Evolutionary conservation across 2,113 vertebrate genomes (phyloP).

Genomic region (Macaca nemestrina): DNA sequence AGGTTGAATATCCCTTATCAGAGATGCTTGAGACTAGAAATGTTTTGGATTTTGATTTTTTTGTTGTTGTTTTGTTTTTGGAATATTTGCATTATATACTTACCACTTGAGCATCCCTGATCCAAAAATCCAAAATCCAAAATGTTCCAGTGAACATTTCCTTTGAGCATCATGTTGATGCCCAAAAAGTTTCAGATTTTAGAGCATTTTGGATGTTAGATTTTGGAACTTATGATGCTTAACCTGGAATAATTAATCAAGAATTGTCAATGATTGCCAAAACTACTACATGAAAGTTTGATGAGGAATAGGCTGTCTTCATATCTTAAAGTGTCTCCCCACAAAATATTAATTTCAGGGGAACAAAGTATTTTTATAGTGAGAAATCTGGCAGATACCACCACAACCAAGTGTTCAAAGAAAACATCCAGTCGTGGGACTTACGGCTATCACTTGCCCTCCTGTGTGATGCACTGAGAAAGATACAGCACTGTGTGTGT

Average conservation of each 20-base stretch:
- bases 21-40: neutral
- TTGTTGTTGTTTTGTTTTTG: neutral
- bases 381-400: neutral
- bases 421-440: neutral
- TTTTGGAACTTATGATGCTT: neutral
- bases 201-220: neutral
- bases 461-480: neutral
- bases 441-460: neutral
- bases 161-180: neutral
- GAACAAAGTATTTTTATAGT: conserved; percentile 2
- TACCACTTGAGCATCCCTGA: neutral
- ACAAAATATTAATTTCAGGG: conserved; percentile 25
- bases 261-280: neutral
- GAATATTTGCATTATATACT: neutral
- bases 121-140: neutral
- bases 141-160: neutral
- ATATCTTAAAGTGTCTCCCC: neutral
- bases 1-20: neutral
- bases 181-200: neutral
- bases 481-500: neutral
- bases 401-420: neutral
- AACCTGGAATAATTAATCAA: neutral
- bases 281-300: neutral
- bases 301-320: neutral
- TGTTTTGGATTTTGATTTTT: neutral